A percentile compares a stretch with the other conserved stretches of the same genome.
These are phyloP conservation scores for Lagodon rhomboides DNA, from an alignment of 2,797 vertebrate genomes.

Conservation along the genomic window DNA sequence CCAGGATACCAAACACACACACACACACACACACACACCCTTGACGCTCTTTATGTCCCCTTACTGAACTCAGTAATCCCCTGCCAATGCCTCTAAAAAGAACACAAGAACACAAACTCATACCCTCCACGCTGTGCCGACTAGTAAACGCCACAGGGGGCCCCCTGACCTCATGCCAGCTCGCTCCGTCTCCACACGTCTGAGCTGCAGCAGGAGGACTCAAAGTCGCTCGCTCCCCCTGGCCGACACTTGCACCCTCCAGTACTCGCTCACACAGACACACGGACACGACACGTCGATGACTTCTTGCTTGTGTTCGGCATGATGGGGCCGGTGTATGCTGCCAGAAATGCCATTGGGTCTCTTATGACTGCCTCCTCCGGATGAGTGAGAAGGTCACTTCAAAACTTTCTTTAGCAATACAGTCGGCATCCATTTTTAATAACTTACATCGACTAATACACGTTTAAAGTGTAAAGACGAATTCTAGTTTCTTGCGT, in stretches of 20 bases:
- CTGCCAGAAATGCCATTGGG: conserved; percentile 47
- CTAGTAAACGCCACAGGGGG: conserved; percentile 56
- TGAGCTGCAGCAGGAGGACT: conserved; percentile 54
- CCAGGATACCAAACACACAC: conserved; percentile 13
- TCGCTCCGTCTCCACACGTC: conserved; percentile 34
- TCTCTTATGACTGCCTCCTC: conserved; percentile 15
- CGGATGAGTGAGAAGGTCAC: conserved; percentile 19
- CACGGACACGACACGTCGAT: conserved; percentile 1
- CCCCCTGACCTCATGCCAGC: conserved; percentile 49
- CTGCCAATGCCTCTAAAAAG: conserved; percentile 37
- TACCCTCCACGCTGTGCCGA: conserved; percentile 31
- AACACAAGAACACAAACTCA: conserved; percentile 48
- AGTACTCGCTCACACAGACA: background rate
- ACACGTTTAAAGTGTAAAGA: background rate
- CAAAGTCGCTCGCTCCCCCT: conserved; percentile 50
- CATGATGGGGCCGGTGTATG: conserved; percentile 20
- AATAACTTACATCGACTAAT: background rate
- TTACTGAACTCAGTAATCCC: conserved; percentile 54
- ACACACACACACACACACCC: background rate
- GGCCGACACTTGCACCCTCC: conserved; percentile 17
- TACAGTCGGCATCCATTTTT: background rate
- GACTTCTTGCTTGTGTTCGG: background rate
- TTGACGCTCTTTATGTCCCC: conserved; percentile 37
- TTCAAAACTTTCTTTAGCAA: background rate
- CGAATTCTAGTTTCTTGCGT: background rate